phyloP scores from a whole-genome alignment of 2,888 invertebrate genomes.

The Cheilosia vernalis region DNA sequence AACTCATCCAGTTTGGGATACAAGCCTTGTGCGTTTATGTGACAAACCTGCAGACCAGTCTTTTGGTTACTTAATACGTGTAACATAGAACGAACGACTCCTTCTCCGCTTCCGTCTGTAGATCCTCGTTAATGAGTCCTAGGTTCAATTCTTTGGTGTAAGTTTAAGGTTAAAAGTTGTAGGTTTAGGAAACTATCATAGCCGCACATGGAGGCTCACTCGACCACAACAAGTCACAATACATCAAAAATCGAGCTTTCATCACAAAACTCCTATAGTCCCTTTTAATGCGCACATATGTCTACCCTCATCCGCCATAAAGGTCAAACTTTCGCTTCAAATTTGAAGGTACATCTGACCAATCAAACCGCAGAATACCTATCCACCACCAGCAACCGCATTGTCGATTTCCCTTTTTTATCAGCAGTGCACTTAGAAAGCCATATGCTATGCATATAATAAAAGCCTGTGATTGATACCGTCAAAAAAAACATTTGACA shows the following conservation, averaged over 20 bases:
- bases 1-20: conserved; percentile 11
- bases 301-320: neutral
- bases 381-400: neutral
- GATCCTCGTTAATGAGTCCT: no score
- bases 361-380: neutral
- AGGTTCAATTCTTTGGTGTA: no score
- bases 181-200: no score
- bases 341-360: neutral
- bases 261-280: no score
- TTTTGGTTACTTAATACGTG: neutral
- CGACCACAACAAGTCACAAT: no score
- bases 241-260: no score
- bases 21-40: neutral
- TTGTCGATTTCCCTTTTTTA: conserved; percentile 22
- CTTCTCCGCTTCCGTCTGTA: neutral
- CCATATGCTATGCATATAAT: conserved; percentile 11
- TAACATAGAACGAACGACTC: neutral
- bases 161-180: no score
- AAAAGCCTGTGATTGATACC: conserved; percentile 41
- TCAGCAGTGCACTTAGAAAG: conserved; percentile 27
- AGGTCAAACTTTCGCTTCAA: neutral
- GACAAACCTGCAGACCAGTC: no score
- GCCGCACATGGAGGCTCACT: no score
- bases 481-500: conserved; percentile 46
- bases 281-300: no score